Base-by-base conservation (phyloP, 2,888 invertebrate species). In the Maniola hyperantus region DNA sequence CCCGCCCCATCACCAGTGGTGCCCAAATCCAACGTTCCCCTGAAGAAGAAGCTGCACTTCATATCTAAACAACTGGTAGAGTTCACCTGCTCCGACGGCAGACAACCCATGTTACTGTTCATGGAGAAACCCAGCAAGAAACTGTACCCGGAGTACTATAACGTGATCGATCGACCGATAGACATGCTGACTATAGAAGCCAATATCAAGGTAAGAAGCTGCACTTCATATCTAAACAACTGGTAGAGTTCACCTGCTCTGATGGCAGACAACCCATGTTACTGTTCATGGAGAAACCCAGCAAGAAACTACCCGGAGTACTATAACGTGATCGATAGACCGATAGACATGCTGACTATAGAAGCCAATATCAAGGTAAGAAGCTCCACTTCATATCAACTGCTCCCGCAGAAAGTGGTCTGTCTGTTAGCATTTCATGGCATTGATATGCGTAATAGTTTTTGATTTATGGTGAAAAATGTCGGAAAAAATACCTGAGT, bases 111-210 rank as follows among this genome's bases (percentile, higher is more conserved):
- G 93, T 91, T 97, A 66, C 94, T 97, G 76, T 99, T 99, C 83
- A 97, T 99, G 97, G 98, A 98, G 84, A 97, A 99, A 79, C 99
- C 99, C 0, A 98, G 98, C 36, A 97, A 97, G 83, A 98, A 98
- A 81, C 91, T 97, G 42, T 99, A 99, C 82, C 98, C 99, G 0
- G 98, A 98, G 83, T 99, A 99, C 84, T 99, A 99, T 85, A 96
- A 97, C 85, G 96, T 99, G 1, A 99, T 99, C 71, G 95, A 96
- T 39, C 96, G 96, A 77, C 99, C 99, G 0, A 98, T 99, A 64
- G 99, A 99, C 84, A 97, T 99, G 96, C 94, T 97, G 65, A 97
- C 97, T 64, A 99, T 99, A 77, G 98, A 98, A 82, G 93, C 95
- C 66, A 98, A 98, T 86, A 98, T 99, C 68, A 97, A 97, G 85